Base-by-base conservation (phyloP, 2,888 invertebrate species). In the Tubulanus polymorphus region DNA sequence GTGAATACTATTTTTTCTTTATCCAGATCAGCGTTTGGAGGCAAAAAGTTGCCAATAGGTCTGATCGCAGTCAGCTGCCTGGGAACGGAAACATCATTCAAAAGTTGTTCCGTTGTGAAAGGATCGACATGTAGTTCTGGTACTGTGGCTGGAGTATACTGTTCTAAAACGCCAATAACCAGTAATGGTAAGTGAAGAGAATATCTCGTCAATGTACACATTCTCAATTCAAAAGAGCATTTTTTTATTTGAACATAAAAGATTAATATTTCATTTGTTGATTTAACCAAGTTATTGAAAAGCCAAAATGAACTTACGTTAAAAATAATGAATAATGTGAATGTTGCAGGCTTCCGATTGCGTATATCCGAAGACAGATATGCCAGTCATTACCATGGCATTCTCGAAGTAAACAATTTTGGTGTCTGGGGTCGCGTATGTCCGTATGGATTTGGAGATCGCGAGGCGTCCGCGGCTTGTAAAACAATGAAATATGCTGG, bases 21-120 rank as follows among this genome's bases (percentile, higher is more conserved):
- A 12, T 41, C 23, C 48, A 66, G 66, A n/a, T 70, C 71, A 29
- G 64, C 63, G 0, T 73, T 70, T 54, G 73, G 70, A 0, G 62
- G 67, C 23, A 48, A 65, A 26, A 54, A 61, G 3, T 18, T 27
- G 25, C 26, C 26, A n/a, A 25, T 32, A n/a, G 18, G 12, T 10
- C 23, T 49, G 26, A 37, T 25, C 23, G 20, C 26, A n/a, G 20
- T 18, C 6, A 10, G n/a, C 5, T 53, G 28, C 30, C 41, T 15
- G 32, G 41, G 45, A 55, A 55, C 29, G 15, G 49, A 29, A n/a
- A 18, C 6, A 20, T 45, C 50, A 2, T 23, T 45, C 2, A 10
- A 29, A 6, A 5, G 45, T 27, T 45, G 45, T 29, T 28, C 25
- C 2, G 10, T 18, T 15, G 26, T 18, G 32, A 46, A n/a, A 28